Percentiles rank a stretch among this genome's conserved stretches.
phyloP scores from a whole-genome alignment of 2,797 vertebrate genomes.

The Myotis daubentonii region DNA sequence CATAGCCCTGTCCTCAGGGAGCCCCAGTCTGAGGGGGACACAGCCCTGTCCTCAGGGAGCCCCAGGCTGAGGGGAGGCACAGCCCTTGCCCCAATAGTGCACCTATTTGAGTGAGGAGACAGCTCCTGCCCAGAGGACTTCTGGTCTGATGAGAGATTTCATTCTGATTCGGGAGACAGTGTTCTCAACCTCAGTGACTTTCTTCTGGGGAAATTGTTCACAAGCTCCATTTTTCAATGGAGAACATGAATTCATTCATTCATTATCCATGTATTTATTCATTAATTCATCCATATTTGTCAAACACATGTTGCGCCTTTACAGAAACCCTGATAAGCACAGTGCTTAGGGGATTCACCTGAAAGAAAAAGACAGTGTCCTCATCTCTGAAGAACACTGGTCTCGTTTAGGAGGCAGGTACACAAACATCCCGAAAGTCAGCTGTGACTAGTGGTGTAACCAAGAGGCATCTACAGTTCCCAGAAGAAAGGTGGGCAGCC shows the following conservation, averaged over 20 bases:
- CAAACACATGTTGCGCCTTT: background rate
- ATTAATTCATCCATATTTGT: background rate
- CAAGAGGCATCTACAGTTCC: background rate
- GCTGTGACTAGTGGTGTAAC: background rate
- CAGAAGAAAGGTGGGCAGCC: background rate
- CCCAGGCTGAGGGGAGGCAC: background rate
- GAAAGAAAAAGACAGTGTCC: background rate
- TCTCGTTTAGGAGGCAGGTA: background rate
- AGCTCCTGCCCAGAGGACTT: background rate
- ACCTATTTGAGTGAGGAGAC: background rate
- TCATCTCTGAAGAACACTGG: background rate
- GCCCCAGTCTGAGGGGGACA: too few species aligned
- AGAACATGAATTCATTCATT: background rate
- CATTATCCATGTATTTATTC: background rate
- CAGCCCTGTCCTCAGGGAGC: accelerated
- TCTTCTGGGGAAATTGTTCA: background rate
- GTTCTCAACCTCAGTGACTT: background rate
- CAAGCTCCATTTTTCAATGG: background rate
- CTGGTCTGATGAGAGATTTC: background rate
- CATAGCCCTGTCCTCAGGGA: too few species aligned
- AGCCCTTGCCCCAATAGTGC: background rate
- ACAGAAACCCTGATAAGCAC: background rate
- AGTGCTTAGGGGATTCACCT: background rate
- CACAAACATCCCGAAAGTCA: background rate
- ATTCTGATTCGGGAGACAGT: background rate